Evolutionary conservation across 1,140 invertebrate species (phyloP).

Genomic region (Pinna nobilis): DNA sequence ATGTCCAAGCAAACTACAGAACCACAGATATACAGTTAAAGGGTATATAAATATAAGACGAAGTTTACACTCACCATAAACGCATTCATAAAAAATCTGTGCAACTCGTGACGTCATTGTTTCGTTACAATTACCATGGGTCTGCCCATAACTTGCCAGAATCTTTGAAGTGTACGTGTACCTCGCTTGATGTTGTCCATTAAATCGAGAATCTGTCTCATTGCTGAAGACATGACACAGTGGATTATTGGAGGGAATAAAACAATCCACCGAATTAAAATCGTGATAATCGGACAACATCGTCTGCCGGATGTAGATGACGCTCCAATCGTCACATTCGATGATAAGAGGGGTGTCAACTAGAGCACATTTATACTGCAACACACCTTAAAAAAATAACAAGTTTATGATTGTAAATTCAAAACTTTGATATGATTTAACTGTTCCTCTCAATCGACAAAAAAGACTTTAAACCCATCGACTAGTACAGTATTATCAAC

Average conservation of each 20-base stretch:
- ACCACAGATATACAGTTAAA: too few relatives aligned
- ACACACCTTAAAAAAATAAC: not conserved
- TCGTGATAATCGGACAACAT: constrained; percentile 11
- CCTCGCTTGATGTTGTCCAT: not conserved
- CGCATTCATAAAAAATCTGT: constrained; percentile 10
- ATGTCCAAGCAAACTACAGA: too few relatives aligned
- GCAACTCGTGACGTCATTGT: not conserved
- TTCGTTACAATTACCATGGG: not conserved
- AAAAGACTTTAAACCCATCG: too few relatives aligned
- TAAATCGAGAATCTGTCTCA: not conserved
- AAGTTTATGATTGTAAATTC: not conserved
- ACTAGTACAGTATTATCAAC: too few relatives aligned
- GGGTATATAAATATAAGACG: too few relatives aligned
- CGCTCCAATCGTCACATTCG: not conserved
- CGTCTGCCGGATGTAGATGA: constrained; percentile 19
- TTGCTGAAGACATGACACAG: constrained; percentile 11
- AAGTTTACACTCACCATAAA: constrained; percentile 3
- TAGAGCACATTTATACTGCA: constrained; percentile 3
- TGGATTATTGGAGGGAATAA: not conserved
- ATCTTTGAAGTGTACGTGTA: not conserved
- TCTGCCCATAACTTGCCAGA: not conserved
- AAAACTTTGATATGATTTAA: too few relatives aligned
- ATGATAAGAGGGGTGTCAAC: not conserved
- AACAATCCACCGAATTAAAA: not conserved
- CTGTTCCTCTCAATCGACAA: too few relatives aligned